These are phyloP conservation scores for Macropis europaea DNA, from an alignment of 2,888 invertebrate species.

Conservation along the genomic window DNA sequence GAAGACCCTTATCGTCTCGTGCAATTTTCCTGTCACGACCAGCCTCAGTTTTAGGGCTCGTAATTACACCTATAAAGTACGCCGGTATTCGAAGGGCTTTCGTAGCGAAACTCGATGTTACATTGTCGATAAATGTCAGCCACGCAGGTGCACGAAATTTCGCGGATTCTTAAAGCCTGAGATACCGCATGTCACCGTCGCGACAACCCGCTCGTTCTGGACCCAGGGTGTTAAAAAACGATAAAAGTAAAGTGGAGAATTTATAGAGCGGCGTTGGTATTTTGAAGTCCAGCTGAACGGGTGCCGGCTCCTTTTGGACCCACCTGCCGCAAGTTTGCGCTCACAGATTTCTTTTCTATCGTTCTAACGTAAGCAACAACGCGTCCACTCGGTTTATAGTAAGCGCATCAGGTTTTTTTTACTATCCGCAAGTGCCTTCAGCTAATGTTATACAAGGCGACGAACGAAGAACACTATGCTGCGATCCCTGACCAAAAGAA, in stretches of 20 bases:
- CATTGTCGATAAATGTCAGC: conserved; percentile 58
- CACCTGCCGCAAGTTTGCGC: too few species aligned
- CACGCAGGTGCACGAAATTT: conserved; percentile 49
- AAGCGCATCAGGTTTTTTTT: too few species aligned
- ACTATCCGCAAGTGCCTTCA: too few species aligned
- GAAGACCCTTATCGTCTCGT: conserved; percentile 45
- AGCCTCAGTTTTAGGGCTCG: conserved; percentile 55
- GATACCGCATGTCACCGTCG: conserved; percentile 10
- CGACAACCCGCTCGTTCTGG: conserved; percentile 10
- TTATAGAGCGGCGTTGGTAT: too few species aligned
- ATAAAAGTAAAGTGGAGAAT: conserved; percentile 5
- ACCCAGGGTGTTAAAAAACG: background rate
- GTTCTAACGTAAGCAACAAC: too few species aligned
- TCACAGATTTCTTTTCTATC: too few species aligned
- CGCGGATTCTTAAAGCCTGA: conserved; percentile 28
- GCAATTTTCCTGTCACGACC: conserved; percentile 60
- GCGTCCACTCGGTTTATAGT: too few species aligned
- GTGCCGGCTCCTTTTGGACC: too few species aligned
- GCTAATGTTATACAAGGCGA: too few species aligned
- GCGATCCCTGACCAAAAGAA: too few species aligned
- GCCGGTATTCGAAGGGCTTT: conserved; percentile 28
- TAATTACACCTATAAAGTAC: conserved; percentile 63
- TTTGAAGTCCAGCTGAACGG: too few species aligned
- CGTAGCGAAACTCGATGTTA: conserved; percentile 38
- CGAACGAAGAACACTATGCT: too few species aligned